Base-by-base conservation (phyloP, 2,888 invertebrate species). In the Anaspis maculata region DNA sequence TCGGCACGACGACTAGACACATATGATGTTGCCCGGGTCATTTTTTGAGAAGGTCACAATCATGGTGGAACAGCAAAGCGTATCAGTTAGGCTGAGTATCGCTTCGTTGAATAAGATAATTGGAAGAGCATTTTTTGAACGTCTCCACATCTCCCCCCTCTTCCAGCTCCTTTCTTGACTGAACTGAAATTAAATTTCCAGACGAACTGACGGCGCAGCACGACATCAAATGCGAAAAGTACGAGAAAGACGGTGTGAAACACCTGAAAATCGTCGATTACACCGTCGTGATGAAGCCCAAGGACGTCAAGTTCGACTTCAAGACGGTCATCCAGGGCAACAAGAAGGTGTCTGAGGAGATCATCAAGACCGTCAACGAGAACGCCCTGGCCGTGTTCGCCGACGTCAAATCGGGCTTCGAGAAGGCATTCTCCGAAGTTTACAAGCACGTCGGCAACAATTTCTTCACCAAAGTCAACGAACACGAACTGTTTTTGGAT, bases 301-400 rank as follows among this genome's bases (percentile, higher is more conserved):
- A 5, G 19, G 19, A 19, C 19, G 5, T 19, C 19, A 19, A 9
- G 9, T 19, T 19, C 19, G 30, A 49, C 32, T 55, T 50, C 24
- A 33, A 36, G 0, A 47, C 52, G 27, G n/a, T 56, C 2, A 42
- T 56, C 13, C 53, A 54, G 0, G 46, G 49, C 12, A 54, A 54
- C 34, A 41, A 45, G 23, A 43, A 49, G 33, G 42, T 56, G 10
- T 46, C 50, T 19, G 32, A 34, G 0, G 49, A 50, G 23, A 35
- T 56, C 2, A 5, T 32, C 7, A 47, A 49, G 29, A 48, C 51
- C 0, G 14, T 56, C 1, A 49, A 53, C 25, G 54, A 56, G 28
- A 56, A 57, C 31, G 27, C 44, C 0, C 13, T 48, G 15, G 27
- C 39, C 11, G 37, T 56, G 7, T 56, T 53, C 36, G 32, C 46